Conservation (phyloP, 2,797 vertebrate genomes). For the Ctenosaura bakeri region DNA sequence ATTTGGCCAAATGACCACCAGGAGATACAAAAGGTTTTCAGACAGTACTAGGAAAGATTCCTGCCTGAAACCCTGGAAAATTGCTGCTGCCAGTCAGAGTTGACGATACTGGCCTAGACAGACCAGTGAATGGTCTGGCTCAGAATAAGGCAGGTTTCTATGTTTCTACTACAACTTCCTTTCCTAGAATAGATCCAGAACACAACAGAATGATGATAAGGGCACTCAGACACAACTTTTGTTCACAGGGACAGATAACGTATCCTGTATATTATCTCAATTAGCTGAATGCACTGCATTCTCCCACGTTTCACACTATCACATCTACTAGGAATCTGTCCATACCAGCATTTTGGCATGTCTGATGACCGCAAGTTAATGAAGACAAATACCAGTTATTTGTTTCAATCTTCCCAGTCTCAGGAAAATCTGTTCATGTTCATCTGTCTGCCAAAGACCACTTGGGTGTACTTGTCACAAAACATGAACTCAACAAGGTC, state of each 20-base stretch:
- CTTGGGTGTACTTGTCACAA: not conserved
- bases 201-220: not conserved
- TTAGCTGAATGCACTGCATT: not conserved
- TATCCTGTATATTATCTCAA: not conserved
- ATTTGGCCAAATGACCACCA: no score
- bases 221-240: not conserved
- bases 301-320: no score
- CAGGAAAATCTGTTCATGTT: not conserved
- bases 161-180: not conserved
- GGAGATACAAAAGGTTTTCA: no score
- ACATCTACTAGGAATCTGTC: not conserved
- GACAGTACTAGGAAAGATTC: no score
- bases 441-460: not conserved
- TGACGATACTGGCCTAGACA: no score
- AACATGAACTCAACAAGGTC: not conserved
- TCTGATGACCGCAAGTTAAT: not conserved
- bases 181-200: not conserved
- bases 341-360: not conserved
- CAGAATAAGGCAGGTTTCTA: no score
- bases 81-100: no score
- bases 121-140: no score
- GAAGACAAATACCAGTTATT: not conserved
- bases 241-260: not conserved
- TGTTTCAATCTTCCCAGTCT: not conserved
- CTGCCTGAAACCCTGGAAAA: no score